Base-by-base conservation (phyloP, 2,113 vertebrate species). In the Myotis lucifugus region DNA sequence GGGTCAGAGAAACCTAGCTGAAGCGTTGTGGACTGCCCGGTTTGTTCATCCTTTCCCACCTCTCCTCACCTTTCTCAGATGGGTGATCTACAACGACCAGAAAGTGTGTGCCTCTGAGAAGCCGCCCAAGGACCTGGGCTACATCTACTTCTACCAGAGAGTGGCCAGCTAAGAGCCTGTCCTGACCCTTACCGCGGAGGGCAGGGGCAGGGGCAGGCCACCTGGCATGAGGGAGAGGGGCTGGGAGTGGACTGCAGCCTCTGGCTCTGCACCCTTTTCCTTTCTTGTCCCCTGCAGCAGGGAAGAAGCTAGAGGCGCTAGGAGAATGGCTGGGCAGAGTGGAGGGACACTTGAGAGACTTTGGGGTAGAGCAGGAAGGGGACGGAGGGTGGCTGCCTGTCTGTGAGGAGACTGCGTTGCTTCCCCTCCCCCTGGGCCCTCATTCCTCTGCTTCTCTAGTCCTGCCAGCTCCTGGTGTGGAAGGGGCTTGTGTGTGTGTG, bases 1-100 rank as follows among this genome's bases (percentile, higher is more conserved):
- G 0, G n/a, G 52, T 54, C n/a, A 34, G 74, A 89, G 69, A 79
- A 66, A 46, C 8, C 9, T 5, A 70, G 66, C 2, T 21, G 40
- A 15, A 52, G 15, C 23, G 3, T 0, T 37, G 27, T 59, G 23
- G 73, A 10, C 23, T 52, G 56, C 29, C 19, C 27, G 0, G 13
- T 52, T 6, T 18, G 11, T 50, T 76, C n/a, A 81, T 14, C 54
- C 0, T 0, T 69, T 56, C 23, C 83, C 84, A 19, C 95, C 54
- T 61, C 73, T 34, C n/a, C 14, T 69, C 77, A 1, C 19, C 23
- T 50, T 54, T 29, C 52, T 90, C 91, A 99, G 99, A 95, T 99
- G 99, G 99, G 99, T 99, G 95, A 99, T 99, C 98, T 99, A 99
- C 98, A 99, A 99, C 0, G 99, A 99, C 98, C 99, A 99, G 98